phyloP scores from a whole-genome alignment of 2,888 invertebrate species.

The Gibbula magus region DNA sequence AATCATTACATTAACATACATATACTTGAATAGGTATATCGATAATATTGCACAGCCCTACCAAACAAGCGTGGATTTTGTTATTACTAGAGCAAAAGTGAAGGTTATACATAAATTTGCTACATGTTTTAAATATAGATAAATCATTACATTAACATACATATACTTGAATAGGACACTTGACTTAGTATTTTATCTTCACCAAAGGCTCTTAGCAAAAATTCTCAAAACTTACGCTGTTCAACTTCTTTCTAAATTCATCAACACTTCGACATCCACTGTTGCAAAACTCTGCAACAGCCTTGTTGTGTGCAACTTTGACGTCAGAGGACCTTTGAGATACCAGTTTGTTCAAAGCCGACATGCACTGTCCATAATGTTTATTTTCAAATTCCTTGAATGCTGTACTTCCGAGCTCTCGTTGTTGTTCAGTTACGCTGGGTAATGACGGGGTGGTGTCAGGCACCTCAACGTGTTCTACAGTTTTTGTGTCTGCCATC shows the following conservation, averaged over 20 bases:
- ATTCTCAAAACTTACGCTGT: constrained; percentile 64
- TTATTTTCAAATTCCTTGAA: constrained; percentile 81
- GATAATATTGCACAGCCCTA: too few species aligned
- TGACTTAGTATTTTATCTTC: background rate
- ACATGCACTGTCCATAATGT: constrained; percentile 80
- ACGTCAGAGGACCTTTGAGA: constrained; percentile 78
- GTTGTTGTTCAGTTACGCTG: constrained; percentile 77
- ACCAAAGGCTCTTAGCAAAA: background rate
- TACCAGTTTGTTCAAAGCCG: constrained; percentile 82
- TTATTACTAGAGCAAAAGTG: too few species aligned
- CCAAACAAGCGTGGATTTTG: too few species aligned
- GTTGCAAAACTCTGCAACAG: constrained; percentile 87
- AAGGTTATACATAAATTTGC: too few species aligned
- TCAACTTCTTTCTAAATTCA: constrained; percentile 77
- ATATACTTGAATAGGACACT: background rate
- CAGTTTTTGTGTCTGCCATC: constrained; percentile 6
- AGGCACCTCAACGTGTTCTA: background rate
- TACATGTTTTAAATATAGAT: background rate
- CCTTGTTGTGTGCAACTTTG: constrained; percentile 88
- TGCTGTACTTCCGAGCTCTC: constrained; percentile 80
- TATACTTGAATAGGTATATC: too few species aligned
- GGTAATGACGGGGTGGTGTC: constrained; percentile 47
- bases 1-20: too few species aligned
- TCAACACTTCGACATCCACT: constrained; percentile 82
- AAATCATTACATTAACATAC: background rate